phyloP scores from a whole-genome alignment of 2,888 invertebrate genomes.

The Ochropleura plecta region DNA sequence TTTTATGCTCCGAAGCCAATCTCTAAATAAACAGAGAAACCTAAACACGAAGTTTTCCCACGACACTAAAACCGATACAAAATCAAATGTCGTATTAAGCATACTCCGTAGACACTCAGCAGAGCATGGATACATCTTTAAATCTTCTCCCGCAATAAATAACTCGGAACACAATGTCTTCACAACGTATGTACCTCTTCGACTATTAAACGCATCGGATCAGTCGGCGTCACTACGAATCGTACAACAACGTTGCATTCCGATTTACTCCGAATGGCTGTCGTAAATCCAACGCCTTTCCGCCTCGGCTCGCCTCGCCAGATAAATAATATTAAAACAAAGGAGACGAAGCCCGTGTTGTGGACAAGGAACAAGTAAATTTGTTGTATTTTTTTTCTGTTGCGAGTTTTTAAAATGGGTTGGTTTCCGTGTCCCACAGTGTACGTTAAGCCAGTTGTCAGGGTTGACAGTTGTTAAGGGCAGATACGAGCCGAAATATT shows the following conservation, averaged over 20 bases:
- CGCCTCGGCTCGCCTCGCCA: constrained; percentile 56
- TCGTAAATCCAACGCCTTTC: constrained; percentile 67
- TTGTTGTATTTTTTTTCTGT: constrained; percentile 19
- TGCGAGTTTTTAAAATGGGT: constrained; percentile 26
- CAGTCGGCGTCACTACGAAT: constrained; percentile 58
- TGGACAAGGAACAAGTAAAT: constrained; percentile 32
- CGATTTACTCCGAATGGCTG: constrained; percentile 65
- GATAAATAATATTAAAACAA: constrained; percentile 71
- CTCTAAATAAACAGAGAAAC: neutral
- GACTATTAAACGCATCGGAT: constrained; percentile 61
- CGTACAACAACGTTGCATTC: constrained; percentile 62
- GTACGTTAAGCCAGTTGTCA: constrained; percentile 21
- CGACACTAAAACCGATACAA: constrained; percentile 2
- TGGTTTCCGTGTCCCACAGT: constrained; percentile 30
- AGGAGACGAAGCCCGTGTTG: constrained; percentile 54
- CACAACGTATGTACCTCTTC: constrained; percentile 43
- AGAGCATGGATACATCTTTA: constrained; percentile 8
- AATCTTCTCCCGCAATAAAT: constrained; percentile 37
- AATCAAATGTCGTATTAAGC: constrained; percentile 31
- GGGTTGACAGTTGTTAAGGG: constrained; percentile 19
- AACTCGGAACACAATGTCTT: constrained; percentile 42
- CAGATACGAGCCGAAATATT: neutral
- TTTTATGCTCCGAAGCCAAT: too few species aligned
- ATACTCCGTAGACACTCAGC: constrained; percentile 12
- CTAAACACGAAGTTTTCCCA: constrained; percentile 25